These are phyloP conservation scores for Rhinopomastus cyanomelas DNA, from an alignment of 2,113 vertebrate species.

Conservation along the genomic window DNA sequence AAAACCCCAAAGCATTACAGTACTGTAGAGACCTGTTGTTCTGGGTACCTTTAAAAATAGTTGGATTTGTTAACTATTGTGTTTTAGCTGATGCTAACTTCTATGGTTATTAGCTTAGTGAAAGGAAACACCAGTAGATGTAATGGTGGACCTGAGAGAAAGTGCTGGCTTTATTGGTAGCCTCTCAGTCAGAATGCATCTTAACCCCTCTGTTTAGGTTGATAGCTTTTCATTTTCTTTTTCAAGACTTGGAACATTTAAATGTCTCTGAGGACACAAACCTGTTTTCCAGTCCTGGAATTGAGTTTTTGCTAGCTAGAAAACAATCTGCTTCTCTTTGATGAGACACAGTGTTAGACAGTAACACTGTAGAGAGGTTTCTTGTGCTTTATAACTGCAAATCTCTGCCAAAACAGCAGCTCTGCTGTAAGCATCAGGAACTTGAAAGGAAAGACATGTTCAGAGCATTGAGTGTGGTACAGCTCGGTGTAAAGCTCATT, in stretches of 20 bases:
- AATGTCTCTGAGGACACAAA: not conserved
- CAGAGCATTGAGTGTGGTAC: not conserved
- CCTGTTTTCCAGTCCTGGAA: not conserved
- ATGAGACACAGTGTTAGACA: not conserved
- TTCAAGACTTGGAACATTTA: not conserved
- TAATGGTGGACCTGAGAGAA: not conserved
- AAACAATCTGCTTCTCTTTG: not conserved
- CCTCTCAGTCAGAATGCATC: not conserved
- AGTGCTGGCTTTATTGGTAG: not conserved
- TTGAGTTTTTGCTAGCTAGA: not conserved
- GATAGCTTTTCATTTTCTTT: not conserved
- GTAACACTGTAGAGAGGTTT: not conserved
- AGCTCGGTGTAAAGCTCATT: constrained; percentile 26
- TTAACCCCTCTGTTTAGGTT: not conserved
- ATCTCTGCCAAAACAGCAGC: constrained; percentile 23
- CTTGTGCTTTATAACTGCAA: constrained; percentile 6
- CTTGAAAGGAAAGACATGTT: constrained; percentile 27
- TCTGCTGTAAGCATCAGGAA: constrained; percentile 20
- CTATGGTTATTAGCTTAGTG: not conserved
- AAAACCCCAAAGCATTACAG: not conserved
- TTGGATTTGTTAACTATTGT: no score
- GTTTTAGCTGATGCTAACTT: not conserved
- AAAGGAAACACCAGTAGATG: not conserved
- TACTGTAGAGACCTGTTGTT: not conserved
- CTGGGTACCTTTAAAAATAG: not conserved